phyloP scores from a whole-genome alignment of 2,888 invertebrate species.

The Carabus problematicus region DNA sequence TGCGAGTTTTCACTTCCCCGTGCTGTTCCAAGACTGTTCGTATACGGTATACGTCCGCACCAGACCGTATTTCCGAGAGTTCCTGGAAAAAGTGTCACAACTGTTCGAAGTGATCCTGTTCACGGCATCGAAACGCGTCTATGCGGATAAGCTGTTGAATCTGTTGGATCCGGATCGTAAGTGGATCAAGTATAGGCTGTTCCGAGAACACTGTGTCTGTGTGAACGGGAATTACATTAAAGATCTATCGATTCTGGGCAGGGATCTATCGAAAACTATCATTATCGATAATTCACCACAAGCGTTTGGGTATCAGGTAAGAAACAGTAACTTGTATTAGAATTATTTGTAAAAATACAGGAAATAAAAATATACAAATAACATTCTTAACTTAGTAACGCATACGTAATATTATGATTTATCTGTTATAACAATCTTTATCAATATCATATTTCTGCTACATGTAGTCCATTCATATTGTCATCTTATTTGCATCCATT shows the following conservation, averaged over 20 bases:
- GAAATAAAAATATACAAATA: neutral
- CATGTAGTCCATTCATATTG: no score
- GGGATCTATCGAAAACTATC: constrained; percentile 87
- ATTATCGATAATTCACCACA: constrained; percentile 91
- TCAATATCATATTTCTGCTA: no score
- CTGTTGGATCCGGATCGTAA: constrained; percentile 87
- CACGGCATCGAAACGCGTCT: constrained; percentile 94
- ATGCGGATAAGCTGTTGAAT: constrained; percentile 92
- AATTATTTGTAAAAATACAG: constrained; percentile 17
- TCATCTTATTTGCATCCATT: no score
- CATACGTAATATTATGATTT: neutral
- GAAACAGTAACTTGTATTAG: constrained; percentile 44
- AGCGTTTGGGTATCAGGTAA: constrained; percentile 90
- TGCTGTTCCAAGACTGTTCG: constrained; percentile 88
- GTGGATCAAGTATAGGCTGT: constrained; percentile 90
- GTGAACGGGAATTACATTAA: constrained; percentile 97
- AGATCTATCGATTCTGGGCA: constrained; percentile 89
- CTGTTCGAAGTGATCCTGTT: constrained; percentile 93
- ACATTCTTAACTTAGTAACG: neutral
- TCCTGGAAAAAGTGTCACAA: constrained; percentile 84
- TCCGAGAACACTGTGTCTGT: constrained; percentile 94
- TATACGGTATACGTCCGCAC: constrained; percentile 88
- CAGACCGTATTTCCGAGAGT: constrained; percentile 89
- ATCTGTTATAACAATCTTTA: neutral
- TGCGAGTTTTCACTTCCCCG: constrained; percentile 93